These are phyloP conservation scores for Formica selysi DNA, from an alignment of 1,140 invertebrate genomes.

Conservation along the genomic window DNA sequence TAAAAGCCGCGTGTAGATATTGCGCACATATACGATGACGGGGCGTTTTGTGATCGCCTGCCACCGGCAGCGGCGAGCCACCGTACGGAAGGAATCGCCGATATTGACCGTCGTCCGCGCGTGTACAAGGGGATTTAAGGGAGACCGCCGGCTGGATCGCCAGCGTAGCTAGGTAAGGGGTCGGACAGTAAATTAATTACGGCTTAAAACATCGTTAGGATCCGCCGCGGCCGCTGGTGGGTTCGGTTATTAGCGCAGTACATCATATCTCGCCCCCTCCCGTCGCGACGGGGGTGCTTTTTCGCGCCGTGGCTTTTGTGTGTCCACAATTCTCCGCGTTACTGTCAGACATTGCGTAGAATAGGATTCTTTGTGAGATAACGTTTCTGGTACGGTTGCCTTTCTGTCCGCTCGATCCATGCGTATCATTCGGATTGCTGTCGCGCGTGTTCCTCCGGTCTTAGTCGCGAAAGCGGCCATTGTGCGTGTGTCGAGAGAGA, in stretches of 20 bases:
- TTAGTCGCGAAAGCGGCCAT: conserved; percentile 37
- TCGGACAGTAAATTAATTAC: conserved; percentile 83
- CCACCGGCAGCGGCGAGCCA: not conserved
- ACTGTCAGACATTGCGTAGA: not conserved
- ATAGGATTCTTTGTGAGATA: conserved; percentile 5
- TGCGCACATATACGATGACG: conserved; percentile 24
- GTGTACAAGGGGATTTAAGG: conserved; percentile 49
- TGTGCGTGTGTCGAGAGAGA: conserved; percentile 32
- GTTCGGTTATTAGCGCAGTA: conserved; percentile 83
- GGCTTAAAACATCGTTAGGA: conserved; percentile 84
- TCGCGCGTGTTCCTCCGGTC: conserved; percentile 42
- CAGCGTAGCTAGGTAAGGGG: conserved; percentile 69
- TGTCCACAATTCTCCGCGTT: conserved; percentile 21
- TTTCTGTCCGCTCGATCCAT: not conserved
- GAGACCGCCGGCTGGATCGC: conserved; percentile 49
- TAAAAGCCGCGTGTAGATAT: conserved; percentile 7
- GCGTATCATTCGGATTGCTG: conserved; percentile 37
- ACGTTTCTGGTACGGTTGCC: not conserved
- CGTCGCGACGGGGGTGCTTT: conserved; percentile 30
- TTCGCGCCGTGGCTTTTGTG: conserved; percentile 39
- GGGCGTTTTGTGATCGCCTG: conserved; percentile 7
- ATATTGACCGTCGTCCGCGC: conserved; percentile 43
- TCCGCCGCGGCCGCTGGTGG: conserved; percentile 72
- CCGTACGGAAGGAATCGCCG: conserved; percentile 22
- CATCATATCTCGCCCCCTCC: conserved; percentile 75